Conservation (phyloP, 1,140 invertebrate species). For the Lysiphlebus fabarum region DNA sequence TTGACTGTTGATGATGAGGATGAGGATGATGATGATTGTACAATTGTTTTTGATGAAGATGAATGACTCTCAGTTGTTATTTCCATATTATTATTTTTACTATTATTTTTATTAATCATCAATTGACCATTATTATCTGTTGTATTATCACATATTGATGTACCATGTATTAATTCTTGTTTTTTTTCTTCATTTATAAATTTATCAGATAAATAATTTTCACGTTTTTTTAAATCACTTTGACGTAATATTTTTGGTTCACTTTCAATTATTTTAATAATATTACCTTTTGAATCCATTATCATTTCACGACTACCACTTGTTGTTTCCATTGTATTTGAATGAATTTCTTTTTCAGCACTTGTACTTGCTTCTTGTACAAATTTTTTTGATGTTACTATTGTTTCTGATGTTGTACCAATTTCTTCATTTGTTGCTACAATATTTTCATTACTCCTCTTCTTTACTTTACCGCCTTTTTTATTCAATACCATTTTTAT, state of each 20-base stretch:
- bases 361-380: conserved; percentile 39
- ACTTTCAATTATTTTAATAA: conserved; percentile 40
- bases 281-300: conserved; percentile 45
- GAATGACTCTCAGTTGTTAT: conserved; percentile 3
- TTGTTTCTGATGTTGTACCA: conserved; percentile 21
- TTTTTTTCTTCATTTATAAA: conserved; percentile 34
- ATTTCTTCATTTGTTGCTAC: conserved; percentile 12
- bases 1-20: conserved; percentile 8
- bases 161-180: conserved; percentile 28
- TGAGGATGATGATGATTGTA: conserved; percentile 2
- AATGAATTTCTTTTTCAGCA: conserved; percentile 35
- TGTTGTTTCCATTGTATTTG: conserved; percentile 39
- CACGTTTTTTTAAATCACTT: conserved; percentile 14
- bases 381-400: conserved; percentile 29
- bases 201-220: conserved; percentile 31
- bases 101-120: too few species aligned
- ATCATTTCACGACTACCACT: conserved; percentile 40
- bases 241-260: conserved; percentile 27
- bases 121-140: too few species aligned
- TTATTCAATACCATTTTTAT: conserved; percentile 26
- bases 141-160: not conserved
- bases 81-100: not conserved
- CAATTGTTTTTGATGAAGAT: not conserved
- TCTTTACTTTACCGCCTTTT: conserved; percentile 29
- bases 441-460: conserved; percentile 25